Percentiles rank a stretch among this genome's conserved stretches.
phyloP scores from a whole-genome alignment of 30 jellyfish, hydroid and myxozoan genomes.

The Cassiopea xamachana region DNA sequence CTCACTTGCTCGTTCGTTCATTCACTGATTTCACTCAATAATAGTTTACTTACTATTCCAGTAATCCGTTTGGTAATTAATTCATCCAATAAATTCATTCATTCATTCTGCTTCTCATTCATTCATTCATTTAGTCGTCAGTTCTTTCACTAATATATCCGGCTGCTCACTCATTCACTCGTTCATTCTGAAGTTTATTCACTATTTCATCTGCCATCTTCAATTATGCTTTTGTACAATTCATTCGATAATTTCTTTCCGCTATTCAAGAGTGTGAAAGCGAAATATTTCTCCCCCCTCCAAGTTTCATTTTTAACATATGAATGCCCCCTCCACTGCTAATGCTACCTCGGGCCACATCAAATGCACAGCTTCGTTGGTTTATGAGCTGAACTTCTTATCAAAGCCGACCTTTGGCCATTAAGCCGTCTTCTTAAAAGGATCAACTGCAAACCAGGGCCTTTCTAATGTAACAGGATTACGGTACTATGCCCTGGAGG shows the following conservation, averaged over 20 bases:
- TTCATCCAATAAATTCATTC: too few relatives aligned
- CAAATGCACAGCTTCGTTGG: background rate
- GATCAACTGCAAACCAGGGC: background rate
- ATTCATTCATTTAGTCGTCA: background rate
- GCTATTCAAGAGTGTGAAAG: too few relatives aligned
- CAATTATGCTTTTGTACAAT: too few relatives aligned
- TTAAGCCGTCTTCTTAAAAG: background rate
- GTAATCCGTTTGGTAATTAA: too few relatives aligned
- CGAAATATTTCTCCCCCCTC: too few relatives aligned
- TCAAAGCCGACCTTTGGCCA: background rate
- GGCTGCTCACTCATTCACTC: too few relatives aligned
- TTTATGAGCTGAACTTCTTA: background rate
- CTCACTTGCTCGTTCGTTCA: background rate
- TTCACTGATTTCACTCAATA: background rate
- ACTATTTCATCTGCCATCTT: too few relatives aligned
- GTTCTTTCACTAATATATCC: background rate
- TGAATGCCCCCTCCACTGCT: background rate
- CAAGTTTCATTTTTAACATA: too few relatives aligned
- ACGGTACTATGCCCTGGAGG: background rate
- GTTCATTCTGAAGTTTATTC: too few relatives aligned
- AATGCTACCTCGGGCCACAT: background rate
- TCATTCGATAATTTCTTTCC: too few relatives aligned
- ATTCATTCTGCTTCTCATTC: background rate
- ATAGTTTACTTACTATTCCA: too few relatives aligned
- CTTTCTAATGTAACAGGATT: slow-evolving; percentile 1